Evolutionary conservation across 1,140 invertebrate genomes (phyloP), one percentile per base, ranked within the genome.

Genomic region (Rhizoglyphus robini): DNA sequence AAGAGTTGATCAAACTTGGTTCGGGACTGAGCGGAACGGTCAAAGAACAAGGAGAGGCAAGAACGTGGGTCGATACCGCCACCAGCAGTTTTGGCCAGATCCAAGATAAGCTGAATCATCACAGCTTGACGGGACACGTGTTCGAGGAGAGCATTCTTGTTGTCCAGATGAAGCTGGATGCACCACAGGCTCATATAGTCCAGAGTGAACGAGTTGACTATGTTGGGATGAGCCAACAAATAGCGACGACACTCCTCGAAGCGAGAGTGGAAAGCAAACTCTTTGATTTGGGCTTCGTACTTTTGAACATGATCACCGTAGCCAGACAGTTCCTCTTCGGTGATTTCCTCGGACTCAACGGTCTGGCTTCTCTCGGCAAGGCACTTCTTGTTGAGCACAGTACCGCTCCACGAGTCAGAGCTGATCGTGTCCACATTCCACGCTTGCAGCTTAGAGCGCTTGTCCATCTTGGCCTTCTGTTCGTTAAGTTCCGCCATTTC

Each of bases 401-500:
- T 98, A 80, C 96, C 97, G 11, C 88, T 88, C 75, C 96, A 98
- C 29, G 91, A 91, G n/a, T 93, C 88, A 71, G 96, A 86, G 73
- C 88, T 93, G 67, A 99, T 96, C 1, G 96, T 99, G 77, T 99
- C 96, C 3, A 99, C 90, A 81, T 99, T 99, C 90, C 91, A 96
- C 2, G 96, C 95, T 51, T 68, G 67, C n/a, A 72, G 54, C 64
- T 49, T 54, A n/a, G n/a, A n/a, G n/a, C n/a, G n/a, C n/a, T n/a
- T n/a, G n/a, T n/a, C n/a, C n/a, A n/a, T n/a, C n/a, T n/a, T n/a
- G n/a, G n/a, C n/a, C 70, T 99, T 94, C 74, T 96, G 91, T 71
- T 93, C 91, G 51, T 82, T 79, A 1, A 98, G 72, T 62, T 96
- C 91, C 1, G 86, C 84, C 71, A 91, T 86, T 72, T 86, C 81